phyloP scores from a whole-genome alignment of 2,888 invertebrate genomes.

The Cenopis cana region DNA sequence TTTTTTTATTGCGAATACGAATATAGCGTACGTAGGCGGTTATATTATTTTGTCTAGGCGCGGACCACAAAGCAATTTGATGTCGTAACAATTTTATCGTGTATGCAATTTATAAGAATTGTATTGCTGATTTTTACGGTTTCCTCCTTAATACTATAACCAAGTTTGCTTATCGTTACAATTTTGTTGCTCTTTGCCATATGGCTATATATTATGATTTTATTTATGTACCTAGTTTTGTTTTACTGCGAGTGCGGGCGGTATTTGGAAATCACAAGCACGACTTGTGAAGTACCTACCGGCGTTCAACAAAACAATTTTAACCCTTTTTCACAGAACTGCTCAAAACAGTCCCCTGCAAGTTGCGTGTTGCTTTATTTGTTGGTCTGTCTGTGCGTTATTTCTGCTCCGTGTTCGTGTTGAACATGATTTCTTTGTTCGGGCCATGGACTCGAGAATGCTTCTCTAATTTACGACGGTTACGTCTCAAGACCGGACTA shows the following conservation, averaged over 20 bases:
- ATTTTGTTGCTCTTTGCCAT: constrained; percentile 18
- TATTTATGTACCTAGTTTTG: constrained; percentile 11
- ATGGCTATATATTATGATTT: neutral
- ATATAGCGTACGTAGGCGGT: constrained; percentile 50
- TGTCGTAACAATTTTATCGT: constrained; percentile 51
- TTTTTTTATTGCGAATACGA: constrained; percentile 58
- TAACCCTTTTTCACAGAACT: constrained; percentile 34
- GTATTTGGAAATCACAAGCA: constrained; percentile 15
- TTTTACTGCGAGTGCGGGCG: constrained; percentile 1
- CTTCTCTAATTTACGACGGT: constrained; percentile 64
- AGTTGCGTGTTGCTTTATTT: constrained; percentile 46
- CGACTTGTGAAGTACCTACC: constrained; percentile 20
- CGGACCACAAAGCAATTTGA: constrained; percentile 49
- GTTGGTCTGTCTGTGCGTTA: constrained; percentile 55
- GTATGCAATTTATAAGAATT: constrained; percentile 62
- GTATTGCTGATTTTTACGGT: constrained; percentile 62
- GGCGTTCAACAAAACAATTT: constrained; percentile 9
- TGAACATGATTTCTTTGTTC: constrained; percentile 68
- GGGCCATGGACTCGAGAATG: constrained; percentile 56
- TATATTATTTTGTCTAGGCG: constrained; percentile 45
- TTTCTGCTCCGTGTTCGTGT: constrained; percentile 61
- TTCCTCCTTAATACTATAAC: constrained; percentile 51
- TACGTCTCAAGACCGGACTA: constrained; percentile 60
- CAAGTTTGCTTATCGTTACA: constrained; percentile 39
- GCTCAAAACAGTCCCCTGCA: constrained; percentile 35